Base-by-base conservation (phyloP, 2,113 vertebrate genomes). In the Aphyosemion australe region DNA sequence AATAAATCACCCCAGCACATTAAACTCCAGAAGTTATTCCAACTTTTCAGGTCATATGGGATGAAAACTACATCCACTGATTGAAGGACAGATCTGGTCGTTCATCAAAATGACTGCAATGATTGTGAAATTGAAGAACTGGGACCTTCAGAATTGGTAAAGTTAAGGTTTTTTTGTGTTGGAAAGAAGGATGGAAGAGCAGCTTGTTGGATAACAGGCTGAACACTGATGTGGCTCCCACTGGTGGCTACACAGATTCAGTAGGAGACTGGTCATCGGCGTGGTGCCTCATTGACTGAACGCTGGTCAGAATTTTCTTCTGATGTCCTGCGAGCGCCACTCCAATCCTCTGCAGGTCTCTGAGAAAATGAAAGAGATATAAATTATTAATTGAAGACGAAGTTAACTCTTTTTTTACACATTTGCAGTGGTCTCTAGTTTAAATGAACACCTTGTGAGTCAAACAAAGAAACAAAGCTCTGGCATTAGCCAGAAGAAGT, bases 301-400 rank as follows among this genome's bases (percentile, higher is more conserved):
- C 94, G 9, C 97, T 98, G 91, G 95, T 98, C 81, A 99, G 91
- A 79, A 99, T 97, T 89, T 99, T 99, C 93, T 98, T 99, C 92
- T 99, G 97, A 89, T 99, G 97, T 82, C 97, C 96, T 11, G 96
- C 96, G 68, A 99, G 88, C 67, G 94, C 95, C 72, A 99, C 94
- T 0, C 96, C 97, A 79, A 99, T 96, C 94, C 94, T 95, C 86
- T 96, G 92, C 60, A 99, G 94, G 73, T 99, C 97, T 89, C 97
- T 99, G 91, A 12, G 12, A 59, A 62, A 45, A 70, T 13, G 76
- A 2, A 26, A 26, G 11, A 60, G 0, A 74, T 0, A 59, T 3
- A 1, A 11, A 34, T 47, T 14, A 26, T 26, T 26, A 26, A 26
- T 26, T 26, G 5, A 26, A 26, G 26, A 26, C 26, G 5, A 26